phyloP scores from a whole-genome alignment of 2,797 vertebrate genomes.

The Otus scops region DNA sequence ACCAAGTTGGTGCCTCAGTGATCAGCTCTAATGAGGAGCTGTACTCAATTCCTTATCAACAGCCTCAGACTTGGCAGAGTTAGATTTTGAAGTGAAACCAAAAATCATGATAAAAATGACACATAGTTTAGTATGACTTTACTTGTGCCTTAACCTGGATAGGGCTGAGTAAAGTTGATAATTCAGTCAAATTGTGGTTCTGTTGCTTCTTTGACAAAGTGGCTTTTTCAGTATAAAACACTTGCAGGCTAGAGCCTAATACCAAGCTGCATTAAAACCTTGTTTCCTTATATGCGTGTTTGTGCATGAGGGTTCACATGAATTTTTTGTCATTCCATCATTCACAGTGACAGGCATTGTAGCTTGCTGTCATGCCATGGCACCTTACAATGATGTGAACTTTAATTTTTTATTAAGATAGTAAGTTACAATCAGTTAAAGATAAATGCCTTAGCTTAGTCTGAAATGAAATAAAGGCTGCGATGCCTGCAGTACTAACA shows the following conservation, averaged over 20 bases:
- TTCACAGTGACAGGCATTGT: constrained; percentile 49
- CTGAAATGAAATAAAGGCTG: neutral
- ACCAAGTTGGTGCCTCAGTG: constrained; percentile 37
- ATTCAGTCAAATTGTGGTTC: constrained; percentile 1
- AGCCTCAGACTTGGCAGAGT: constrained; percentile 21
- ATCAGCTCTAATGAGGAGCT: constrained; percentile 42
- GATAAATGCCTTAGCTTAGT: constrained; percentile 24
- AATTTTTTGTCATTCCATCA: constrained; percentile 50
- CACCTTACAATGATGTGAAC: constrained; percentile 36
- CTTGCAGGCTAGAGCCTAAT: neutral
- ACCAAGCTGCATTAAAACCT: constrained; percentile 13
- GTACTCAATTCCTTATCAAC: neutral
- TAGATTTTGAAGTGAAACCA: constrained; percentile 32
- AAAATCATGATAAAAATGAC: constrained; percentile 27
- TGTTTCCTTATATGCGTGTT: constrained; percentile 1
- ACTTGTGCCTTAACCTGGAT: neutral
- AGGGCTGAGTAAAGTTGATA: neutral
- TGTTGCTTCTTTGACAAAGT: neutral
- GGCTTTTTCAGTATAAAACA: neutral
- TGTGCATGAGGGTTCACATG: constrained; percentile 4
- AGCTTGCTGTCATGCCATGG: constrained; percentile 30
- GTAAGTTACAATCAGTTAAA: constrained; percentile 32
- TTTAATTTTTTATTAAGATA: constrained; percentile 42
- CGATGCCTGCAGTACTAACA: neutral
- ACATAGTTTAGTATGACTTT: constrained; percentile 2